Base-by-base conservation (phyloP, 2,797 vertebrate genomes). In the Enteromius anoplus region DNA sequence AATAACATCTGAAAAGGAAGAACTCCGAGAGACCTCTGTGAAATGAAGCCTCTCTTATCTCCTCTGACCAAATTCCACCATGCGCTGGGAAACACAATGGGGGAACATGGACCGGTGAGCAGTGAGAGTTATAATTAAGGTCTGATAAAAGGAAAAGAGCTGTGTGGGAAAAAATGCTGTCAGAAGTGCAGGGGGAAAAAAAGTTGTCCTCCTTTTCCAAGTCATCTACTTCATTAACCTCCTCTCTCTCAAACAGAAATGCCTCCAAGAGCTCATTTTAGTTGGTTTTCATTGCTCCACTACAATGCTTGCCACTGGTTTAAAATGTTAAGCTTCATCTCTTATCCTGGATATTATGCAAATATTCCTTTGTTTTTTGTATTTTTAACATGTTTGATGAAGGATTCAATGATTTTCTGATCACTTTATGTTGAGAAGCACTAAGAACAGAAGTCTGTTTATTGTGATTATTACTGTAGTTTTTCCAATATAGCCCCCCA, bases 181-280 rank as follows among this genome's bases (percentile, higher is more conserved):
- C 73, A 75, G 69, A 75, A 71, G 60, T 64, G 47, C 2, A n/a
- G 49, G 10, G 3, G n/a, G n/a, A 32, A 51, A 32, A 37, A 60
- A 34, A 72, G 70, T 71, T 42, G 72, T 66, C 78, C 60, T 71
- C n/a, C 60, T 85, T 70, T 83, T 70, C 69, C 19, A 19, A 80
- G 45, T 84, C 70, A 86, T 82, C 55, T 65, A 29, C 69, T 81
- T 84, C 82, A 79, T 87, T 87, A 84, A 85, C 83, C 70, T 60
- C 9, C 40, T 42, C 49, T 66, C 40, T 62, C 58, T 80, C 37
- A 5, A 51, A 72, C 15, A 42, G 40, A 40, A 75, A 64, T 60
- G 55, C 49, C 72, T 65, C 49, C 23, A 55, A 66, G 34, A 51
- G 4, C 15, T 32, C 2, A 23, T 75, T 81, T 81, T 69, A 37